phyloP scores from a whole-genome alignment of 2,113 vertebrate species.

The Callospermophilus lateralis region DNA sequence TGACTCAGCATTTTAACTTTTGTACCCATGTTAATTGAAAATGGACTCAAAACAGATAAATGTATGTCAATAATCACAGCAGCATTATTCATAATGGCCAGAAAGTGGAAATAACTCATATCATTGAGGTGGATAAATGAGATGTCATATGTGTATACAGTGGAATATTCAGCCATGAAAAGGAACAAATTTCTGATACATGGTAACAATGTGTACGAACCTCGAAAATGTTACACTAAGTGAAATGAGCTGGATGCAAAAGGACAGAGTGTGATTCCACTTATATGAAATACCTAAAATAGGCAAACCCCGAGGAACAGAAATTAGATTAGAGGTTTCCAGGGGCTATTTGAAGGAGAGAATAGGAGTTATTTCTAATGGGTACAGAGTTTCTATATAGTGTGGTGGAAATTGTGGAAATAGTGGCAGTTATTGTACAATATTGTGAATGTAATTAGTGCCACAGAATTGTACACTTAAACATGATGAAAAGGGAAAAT shows the following conservation, averaged over 20 bases:
- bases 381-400: background rate
- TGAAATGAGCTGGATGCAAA: background rate
- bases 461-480: background rate
- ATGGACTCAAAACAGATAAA: background rate
- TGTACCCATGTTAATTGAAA: background rate
- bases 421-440: background rate
- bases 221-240: background rate
- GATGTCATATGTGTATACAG: fast-evolving
- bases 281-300: no score
- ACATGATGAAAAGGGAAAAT: background rate
- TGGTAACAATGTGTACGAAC: background rate
- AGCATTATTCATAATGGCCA: background rate
- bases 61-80: background rate
- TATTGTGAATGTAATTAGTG: background rate
- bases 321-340: no score
- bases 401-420: background rate
- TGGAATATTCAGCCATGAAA: background rate
- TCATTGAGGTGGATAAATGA: background rate
- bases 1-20: background rate
- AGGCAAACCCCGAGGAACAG: no score
- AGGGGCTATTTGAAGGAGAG: no score
- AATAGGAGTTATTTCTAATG: no score
- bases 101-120: background rate
- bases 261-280: background rate
- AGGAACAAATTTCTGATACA: background rate